These are phyloP conservation scores for Villa cingulata DNA, from an alignment of 2,888 invertebrate genomes.

Conservation along the genomic window DNA sequence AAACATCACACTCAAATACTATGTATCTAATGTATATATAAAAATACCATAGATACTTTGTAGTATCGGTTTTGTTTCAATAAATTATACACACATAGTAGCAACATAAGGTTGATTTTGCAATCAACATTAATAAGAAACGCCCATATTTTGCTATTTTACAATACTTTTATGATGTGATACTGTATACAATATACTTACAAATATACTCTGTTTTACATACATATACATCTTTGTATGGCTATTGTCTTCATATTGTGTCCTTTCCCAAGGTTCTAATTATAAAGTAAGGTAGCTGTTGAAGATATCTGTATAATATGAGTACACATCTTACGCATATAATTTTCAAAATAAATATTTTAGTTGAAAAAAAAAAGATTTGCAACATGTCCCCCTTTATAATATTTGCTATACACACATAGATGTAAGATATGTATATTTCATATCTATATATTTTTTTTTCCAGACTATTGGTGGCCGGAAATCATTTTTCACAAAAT, in stretches of 20 bases:
- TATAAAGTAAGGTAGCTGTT: neutral
- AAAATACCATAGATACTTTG: no score
- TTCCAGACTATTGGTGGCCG: neutral
- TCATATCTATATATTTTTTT: no score
- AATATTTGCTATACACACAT: neutral
- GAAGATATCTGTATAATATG: no score
- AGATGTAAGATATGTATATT: neutral
- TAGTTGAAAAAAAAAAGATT: no score
- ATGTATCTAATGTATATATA: no score
- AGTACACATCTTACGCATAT: no score
- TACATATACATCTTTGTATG: no score
- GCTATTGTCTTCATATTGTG: neutral
- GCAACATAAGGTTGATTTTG: neutral
- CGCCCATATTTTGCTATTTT: neutral
- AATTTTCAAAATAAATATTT: no score
- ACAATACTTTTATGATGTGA: neutral
- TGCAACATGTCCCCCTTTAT: neutral
- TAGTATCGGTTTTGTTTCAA: no score
- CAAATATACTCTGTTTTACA: no score
- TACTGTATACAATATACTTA: neutral
- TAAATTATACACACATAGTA: no score
- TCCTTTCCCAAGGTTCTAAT: neutral
- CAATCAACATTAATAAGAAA: neutral
- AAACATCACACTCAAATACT: no score
- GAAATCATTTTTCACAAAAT: slow-evolving; percentile 3